A percentile compares a stretch with the other conserved stretches of the same genome.
These are phyloP conservation scores for Leptinotarsa undecemlineata DNA, from an alignment of 1,140 invertebrate genomes.

Conservation along the genomic window DNA sequence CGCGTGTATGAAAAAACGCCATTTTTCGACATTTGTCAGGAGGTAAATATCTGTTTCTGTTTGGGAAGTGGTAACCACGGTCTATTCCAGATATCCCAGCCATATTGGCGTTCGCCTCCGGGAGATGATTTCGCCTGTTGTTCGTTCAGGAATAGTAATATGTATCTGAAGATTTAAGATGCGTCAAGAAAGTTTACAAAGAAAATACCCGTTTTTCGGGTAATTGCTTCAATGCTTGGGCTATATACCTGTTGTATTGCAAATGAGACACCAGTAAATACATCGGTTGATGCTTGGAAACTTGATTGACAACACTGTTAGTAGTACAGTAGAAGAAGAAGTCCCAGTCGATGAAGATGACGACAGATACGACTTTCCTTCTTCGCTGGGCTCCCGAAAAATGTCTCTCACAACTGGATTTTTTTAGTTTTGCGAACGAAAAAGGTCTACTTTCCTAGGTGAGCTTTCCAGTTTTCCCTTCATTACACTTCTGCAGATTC, in stretches of 20 bases:
- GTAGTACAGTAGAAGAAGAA: background rate
- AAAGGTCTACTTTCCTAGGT: no score
- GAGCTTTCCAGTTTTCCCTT: no score
- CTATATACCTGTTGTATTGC: conserved; percentile 62
- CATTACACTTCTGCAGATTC: no score
- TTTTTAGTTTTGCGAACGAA: no score
- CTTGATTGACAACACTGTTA: background rate
- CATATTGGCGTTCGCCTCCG: conserved; percentile 67
- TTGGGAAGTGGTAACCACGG: conserved; percentile 70
- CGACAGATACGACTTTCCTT: conserved; percentile 45
- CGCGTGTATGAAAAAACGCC: no score
- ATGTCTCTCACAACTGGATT: conserved; percentile 50
- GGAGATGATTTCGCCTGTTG: conserved; percentile 63
- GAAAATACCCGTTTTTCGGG: conserved; percentile 67
- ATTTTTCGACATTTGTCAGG: no score
- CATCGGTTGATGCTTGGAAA: conserved; percentile 54
- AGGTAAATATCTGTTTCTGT: no score
- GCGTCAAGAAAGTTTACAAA: conserved; percentile 64
- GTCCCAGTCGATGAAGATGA: conserved; percentile 27
- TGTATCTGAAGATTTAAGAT: conserved; percentile 69
- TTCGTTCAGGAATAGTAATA: conserved; percentile 66
- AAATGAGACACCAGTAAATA: conserved; percentile 48
- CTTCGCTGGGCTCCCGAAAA: conserved; percentile 53
- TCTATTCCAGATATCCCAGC: conserved; percentile 73
- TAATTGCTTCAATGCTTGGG: conserved; percentile 74